phyloP scores from a whole-genome alignment of 2,113 vertebrate genomes.

The Eubucco bourcierii region DNA sequence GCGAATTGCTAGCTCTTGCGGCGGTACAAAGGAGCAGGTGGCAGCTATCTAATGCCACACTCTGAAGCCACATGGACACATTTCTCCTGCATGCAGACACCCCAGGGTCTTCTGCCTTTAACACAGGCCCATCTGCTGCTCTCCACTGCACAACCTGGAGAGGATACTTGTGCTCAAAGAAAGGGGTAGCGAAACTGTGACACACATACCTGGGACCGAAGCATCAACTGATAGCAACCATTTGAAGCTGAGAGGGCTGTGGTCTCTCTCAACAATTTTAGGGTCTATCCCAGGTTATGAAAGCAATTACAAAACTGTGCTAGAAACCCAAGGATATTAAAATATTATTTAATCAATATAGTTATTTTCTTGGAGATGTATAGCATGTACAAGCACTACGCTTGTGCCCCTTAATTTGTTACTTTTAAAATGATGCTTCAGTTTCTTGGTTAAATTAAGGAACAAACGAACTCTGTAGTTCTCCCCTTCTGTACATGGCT shows the following conservation, averaged over 20 bases:
- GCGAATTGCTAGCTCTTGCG: accelerated
- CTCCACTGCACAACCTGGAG: not conserved
- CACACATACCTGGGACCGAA: not conserved
- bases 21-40: slow-evolving; percentile 22
- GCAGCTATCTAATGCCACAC: slow-evolving; percentile 40
- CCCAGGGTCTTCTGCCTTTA: slow-evolving; percentile 37
- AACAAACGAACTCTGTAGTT: not conserved
- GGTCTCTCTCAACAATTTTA: not conserved
- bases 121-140: slow-evolving; percentile 46
- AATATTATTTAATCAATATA: not conserved
- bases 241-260: not conserved
- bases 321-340: not conserved
- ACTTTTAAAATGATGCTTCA: not conserved
- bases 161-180: not conserved
- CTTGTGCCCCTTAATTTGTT: not conserved
- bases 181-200: not conserved
- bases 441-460: not conserved
- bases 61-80: slow-evolving; percentile 2
- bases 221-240: not conserved
- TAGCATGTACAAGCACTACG: not conserved
- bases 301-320: not conserved
- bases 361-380: not conserved
- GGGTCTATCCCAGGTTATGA: not conserved
- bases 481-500: not conserved
- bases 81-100: slow-evolving; percentile 26